These are phyloP conservation scores for Hydraecia micacea DNA, from an alignment of 2,888 invertebrate species.

Conservation along the genomic window DNA sequence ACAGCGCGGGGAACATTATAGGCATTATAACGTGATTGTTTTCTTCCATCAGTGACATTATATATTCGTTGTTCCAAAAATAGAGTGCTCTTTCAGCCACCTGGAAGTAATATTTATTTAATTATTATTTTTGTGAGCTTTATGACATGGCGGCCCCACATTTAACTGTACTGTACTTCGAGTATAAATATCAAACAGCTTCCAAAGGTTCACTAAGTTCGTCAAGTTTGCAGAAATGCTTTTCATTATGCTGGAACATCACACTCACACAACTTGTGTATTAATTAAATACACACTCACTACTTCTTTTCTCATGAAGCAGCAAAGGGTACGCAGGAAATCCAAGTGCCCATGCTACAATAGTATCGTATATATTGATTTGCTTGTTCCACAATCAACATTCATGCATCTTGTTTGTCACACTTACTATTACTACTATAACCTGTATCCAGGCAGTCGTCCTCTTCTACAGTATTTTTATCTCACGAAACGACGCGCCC, in stretches of 20 bases:
- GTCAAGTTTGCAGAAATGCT: neutral
- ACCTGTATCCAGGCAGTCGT: neutral
- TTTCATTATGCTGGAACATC: neutral
- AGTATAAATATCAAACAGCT: neutral
- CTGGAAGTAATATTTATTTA: slow-evolving; percentile 86
- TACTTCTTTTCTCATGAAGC: neutral
- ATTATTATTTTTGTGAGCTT: neutral
- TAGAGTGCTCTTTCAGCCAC: slow-evolving; percentile 99
- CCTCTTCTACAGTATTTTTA: neutral
- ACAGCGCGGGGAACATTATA: slow-evolving; percentile 99
- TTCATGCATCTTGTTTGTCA: neutral
- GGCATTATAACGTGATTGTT: slow-evolving; percentile 99
- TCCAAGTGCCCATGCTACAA: neutral
- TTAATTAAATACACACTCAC: neutral
- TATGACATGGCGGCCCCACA: neutral
- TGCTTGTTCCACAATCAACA: neutral
- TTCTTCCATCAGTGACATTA: slow-evolving; percentile 99
- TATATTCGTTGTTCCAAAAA: slow-evolving; percentile 99
- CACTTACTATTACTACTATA: neutral
- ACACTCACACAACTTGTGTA: neutral
- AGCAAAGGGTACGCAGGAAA: neutral
- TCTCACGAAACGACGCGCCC: neutral
- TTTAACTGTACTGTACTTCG: neutral
- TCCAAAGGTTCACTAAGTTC: neutral
- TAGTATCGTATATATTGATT: neutral